Base-by-base conservation (phyloP, 1,140 invertebrate species). In the Euura saliciscinereae region DNA sequence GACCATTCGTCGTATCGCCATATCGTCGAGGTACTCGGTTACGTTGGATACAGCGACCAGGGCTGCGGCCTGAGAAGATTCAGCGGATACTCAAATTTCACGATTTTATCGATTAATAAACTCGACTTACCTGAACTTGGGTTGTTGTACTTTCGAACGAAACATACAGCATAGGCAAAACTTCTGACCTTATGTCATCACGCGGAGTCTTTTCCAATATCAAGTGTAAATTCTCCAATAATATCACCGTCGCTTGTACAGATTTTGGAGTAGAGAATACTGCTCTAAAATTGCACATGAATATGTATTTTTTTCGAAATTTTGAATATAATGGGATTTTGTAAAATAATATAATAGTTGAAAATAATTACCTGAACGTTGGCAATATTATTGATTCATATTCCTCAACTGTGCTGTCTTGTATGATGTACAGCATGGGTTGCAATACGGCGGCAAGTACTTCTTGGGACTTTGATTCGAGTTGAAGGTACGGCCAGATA, bases 221-320 rank as follows among this genome's bases (percentile, higher is more conserved):
- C 71, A 97, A 90, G 83, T 98, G 96, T 72, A 99, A 88, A 86
- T 97, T 98, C 87, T 98, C 97, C 76, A 99, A 85, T 64, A 98
- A 87, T 42, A 94, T 96, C 2, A 98, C 96, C 2, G 95, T 95
- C 2, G 96, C 96, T 87, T 97, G 94, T 72, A 97, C 94, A 43
- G 95, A 95, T 86, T 96, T 97, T 5, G 95, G 95, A 72, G 92
- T 91, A 76, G 90, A 91, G 84, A 97, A 95, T 43, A 98, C 90
- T 51, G 88, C 87, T 79, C 93, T 93, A 79, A 85, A 89, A 72
- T 76, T 10, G 2, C 8, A 13, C 13, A 13, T 64, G 8, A 64
- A 10, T 64, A 64, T 64, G 8, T 10, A 10, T 10, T 64, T 64
- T 64, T 28, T 28, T 28, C 28, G 28, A 28, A 28, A 28, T 28